Evolutionary conservation across 1,140 invertebrate genomes (phyloP), one percentile per base, ranked within the genome.

Genomic region (Drosophila nebulosa): DNA sequence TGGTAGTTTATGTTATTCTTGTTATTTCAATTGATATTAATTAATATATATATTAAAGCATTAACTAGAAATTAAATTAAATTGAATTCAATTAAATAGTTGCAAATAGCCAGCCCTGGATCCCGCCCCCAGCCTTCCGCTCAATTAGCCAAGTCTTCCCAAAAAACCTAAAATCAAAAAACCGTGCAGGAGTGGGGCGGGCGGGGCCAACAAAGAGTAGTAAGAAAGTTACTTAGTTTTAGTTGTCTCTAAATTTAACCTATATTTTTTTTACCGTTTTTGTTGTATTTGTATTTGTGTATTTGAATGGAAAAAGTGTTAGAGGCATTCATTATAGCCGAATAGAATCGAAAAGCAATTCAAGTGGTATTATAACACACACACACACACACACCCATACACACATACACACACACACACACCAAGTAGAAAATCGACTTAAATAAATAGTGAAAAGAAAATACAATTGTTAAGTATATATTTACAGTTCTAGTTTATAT

Each of bases 301-400:
- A 24, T 64, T 46, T 18, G 55, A 36, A 32, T 12, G 24, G 32
- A 32, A 16, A 9, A 21, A 32, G 39, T 21, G 39, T 21, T 21
- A 21, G 2, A 21, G 39, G 39, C 16, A 42, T n/a, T 42, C 39
- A 42, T 42, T 42, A 16, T 21, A 42, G 35, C 58, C 55, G n/a
- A n/a, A 39, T 26, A 21, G 36, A 85, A 63, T 42, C 60, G n/a
- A 85, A 77, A 86, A 86, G 81, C 81, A 86, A 86, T 86, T 86
- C 62, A 85, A 81, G 81, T 86, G 81, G 81, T 85, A 85, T 85
- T 85, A 80, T 32, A 64, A 62, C 22, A 63, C 56, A 60, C 32
- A 61, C 21, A 62, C 35, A 53, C 50, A 65, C 35, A 78, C 63
- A 55, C 39, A 57, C 18, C 62, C 36, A 67, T 16, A 65, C 39